A percentile compares a stretch with the other conserved stretches of the same genome.
Evolutionary conservation across 2,797 vertebrate genomes (phyloP).

Genomic region (Chromis chromis): DNA sequence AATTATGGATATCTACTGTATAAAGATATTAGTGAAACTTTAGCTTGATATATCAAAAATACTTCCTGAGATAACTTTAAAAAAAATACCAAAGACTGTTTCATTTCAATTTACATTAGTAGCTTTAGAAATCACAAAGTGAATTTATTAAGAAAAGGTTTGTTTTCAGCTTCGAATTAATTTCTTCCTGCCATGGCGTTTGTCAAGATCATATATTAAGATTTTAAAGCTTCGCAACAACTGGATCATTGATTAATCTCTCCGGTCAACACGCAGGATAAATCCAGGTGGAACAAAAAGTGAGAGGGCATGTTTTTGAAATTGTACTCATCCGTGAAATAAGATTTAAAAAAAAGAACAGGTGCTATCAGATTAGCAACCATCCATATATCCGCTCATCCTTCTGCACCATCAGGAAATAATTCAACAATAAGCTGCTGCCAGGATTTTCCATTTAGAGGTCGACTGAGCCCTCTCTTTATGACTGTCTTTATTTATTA

Average conservation of each 20-base stretch:
- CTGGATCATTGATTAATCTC: slow-evolving; percentile 2
- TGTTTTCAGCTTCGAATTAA: too few species aligned
- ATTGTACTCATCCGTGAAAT: slow-evolving; percentile 47
- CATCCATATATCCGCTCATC: slow-evolving; percentile 37
- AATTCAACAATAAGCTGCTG: slow-evolving; percentile 36
- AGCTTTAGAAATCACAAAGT: slow-evolving; percentile 2
- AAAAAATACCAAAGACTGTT: too few species aligned
- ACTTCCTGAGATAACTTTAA: too few species aligned
- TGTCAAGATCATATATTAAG: too few species aligned
- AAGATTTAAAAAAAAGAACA: slow-evolving; percentile 36
- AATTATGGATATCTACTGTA: too few species aligned
- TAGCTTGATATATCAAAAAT: too few species aligned
- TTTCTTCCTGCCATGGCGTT: too few species aligned
- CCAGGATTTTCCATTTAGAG: slow-evolving; percentile 42
- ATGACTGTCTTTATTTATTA: slow-evolving; percentile 9
- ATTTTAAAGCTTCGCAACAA: too few species aligned
- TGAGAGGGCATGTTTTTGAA: slow-evolving; percentile 12
- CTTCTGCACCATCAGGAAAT: slow-evolving; percentile 43
- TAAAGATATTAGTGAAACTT: too few species aligned
- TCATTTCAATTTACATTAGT: slow-evolving; percentile 32
- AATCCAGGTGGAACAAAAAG: slow-evolving; percentile 1
- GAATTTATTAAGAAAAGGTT: too few species aligned
- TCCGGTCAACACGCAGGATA: not conserved
- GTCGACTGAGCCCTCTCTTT: slow-evolving; percentile 31
- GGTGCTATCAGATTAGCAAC: slow-evolving; percentile 47